These are phyloP conservation scores for Sclerurus mexicanus DNA, from an alignment of 2,113 vertebrate genomes.

Conservation along the genomic window DNA sequence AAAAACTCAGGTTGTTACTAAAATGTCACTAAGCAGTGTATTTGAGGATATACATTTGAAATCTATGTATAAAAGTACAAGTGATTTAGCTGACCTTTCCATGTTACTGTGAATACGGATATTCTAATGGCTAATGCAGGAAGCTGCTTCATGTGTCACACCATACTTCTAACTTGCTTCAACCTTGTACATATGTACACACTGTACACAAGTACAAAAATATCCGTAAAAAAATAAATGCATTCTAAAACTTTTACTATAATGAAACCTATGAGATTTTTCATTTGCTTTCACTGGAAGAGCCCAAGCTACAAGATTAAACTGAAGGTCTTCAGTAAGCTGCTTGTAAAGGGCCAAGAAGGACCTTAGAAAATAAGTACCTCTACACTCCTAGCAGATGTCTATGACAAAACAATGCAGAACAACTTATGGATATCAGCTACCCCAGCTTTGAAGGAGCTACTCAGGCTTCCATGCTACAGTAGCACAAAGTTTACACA, in stretches of 20 bases:
- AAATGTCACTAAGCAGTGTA: not conserved
- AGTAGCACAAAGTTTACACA: rapidly evolving
- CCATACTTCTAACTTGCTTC: not conserved
- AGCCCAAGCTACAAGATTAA: not conserved
- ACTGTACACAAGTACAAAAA: not conserved
- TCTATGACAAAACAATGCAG: not conserved
- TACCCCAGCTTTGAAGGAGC: not conserved
- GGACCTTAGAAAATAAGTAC: not conserved
- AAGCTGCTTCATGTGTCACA: not conserved
- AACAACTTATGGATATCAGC: not conserved
- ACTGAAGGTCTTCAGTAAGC: not conserved
- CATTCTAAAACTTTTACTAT: not conserved
- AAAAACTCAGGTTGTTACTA: not conserved
- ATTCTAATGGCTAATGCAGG: not conserved
- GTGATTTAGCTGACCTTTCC: not conserved
- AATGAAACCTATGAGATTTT: not conserved
- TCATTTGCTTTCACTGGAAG: not conserved
- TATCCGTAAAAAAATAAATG: not conserved
- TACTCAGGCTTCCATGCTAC: not conserved
- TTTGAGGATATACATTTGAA: not conserved
- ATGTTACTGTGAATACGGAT: not conserved
- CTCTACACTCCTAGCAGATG: not conserved
- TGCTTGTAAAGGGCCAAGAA: not conserved
- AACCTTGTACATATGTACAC: not conserved
- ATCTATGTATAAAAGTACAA: not conserved